Evolutionary conservation across 1,140 invertebrate genomes (phyloP), one percentile per base, ranked within the genome.

Genomic region (Aricia agestis): DNA sequence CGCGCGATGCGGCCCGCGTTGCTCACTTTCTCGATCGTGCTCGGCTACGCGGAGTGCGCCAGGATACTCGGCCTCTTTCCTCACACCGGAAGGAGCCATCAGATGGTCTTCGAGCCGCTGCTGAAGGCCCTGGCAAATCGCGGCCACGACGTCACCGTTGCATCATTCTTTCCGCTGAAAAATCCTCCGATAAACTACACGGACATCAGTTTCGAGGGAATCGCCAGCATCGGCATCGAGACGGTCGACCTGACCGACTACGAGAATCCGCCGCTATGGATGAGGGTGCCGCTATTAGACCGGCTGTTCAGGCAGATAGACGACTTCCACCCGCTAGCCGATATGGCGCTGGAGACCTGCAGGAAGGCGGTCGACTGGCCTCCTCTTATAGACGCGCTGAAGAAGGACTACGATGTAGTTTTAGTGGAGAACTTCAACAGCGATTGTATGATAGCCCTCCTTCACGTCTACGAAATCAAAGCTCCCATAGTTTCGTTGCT

Each of bases 1-100:
- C 65, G 71, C 70, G 72, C 75, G 65, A 85, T 83, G 83, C 76
- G 80, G 68, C 32, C 45, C 45, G 11, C 45, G 11, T 10, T 52
- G 11, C 45, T 52, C 45, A 15, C 45, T 52, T 52, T 52, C 45
- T 52, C 78, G 13, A 18, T 85, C 58, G 69, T 74, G 70, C 19
- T 76, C 32, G 57, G 72, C 19, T 61, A 66, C 65, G 75, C 68
- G 2, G 45, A 75, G 31, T 45, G 74, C 42, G 82, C 78, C 4
- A 79, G 84, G 6, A 94, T 96, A 70, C 85, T 96, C 2, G 94
- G 91, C 0, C 75, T 95, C 0, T 94, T 95, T 76, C 92, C 93
- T 0, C 93, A 95, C 83, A 92, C 92, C 0, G 94, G 95, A 3
- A 94, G 93, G 72, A 96, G 95, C 78, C 95, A 96, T 73, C 95